phyloP scores from a whole-genome alignment of 2,113 vertebrate species.

The Vimba vimba region DNA sequence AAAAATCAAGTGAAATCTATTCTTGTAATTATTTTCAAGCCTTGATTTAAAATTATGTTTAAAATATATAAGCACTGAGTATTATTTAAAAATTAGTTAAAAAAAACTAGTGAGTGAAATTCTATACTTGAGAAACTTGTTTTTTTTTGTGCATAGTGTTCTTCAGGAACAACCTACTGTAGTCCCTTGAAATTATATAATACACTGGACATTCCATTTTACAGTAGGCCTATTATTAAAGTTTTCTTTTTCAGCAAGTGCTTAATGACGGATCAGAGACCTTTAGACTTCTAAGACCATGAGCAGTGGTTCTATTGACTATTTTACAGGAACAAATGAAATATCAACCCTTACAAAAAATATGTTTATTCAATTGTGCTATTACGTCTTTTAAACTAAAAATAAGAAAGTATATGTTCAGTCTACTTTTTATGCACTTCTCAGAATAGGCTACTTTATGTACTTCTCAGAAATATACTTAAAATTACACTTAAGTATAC shows the following conservation, averaged over 20 bases:
- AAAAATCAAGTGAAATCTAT: neutral
- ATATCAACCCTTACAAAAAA: no score
- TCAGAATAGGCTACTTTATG: no score
- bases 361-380: no score
- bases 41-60: neutral
- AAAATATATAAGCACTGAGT: neutral
- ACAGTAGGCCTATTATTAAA: neutral
- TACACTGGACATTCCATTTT: neutral
- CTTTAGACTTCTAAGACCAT: constrained; percentile 13
- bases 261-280: constrained; percentile 8
- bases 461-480: no score
- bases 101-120: neutral
- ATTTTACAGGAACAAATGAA: neutral
- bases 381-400: no score
- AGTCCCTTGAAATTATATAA: neutral
- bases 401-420: no score
- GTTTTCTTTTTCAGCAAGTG: neutral
- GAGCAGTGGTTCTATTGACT: neutral
- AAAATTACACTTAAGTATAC: no score
- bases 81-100: neutral
- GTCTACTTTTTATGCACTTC: no score
- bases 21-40: neutral
- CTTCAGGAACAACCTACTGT: neutral
- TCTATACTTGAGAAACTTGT: neutral
- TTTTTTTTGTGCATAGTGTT: neutral